Percentiles rank a stretch among this genome's conserved stretches.
These are phyloP conservation scores for Tetranychus truncatus DNA, from an alignment of 2,888 invertebrate genomes.

Conservation along the genomic window DNA sequence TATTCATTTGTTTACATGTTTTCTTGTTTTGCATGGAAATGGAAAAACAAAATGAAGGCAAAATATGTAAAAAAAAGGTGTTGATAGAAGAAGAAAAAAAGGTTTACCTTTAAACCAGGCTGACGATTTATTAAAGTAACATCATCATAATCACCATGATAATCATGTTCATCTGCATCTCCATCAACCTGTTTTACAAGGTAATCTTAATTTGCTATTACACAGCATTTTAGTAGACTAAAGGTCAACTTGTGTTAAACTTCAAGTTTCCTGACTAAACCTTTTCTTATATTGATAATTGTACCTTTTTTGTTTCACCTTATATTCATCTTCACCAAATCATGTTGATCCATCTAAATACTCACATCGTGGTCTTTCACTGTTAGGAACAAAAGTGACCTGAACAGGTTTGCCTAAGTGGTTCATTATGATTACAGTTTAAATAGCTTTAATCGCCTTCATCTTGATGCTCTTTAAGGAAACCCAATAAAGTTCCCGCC, in stretches of 20 bases:
- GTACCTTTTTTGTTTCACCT: neutral
- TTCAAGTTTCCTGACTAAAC: neutral
- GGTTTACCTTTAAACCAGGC: neutral
- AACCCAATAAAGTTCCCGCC: neutral
- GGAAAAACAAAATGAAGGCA: too few species aligned
- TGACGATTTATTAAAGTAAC: neutral
- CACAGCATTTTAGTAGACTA: neutral
- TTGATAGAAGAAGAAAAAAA: neutral
- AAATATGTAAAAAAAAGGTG: neutral
- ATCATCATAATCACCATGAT: neutral
- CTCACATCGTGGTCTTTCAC: neutral
- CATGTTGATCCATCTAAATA: neutral
- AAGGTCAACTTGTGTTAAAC: neutral
- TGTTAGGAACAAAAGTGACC: neutral
- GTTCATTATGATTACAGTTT: neutral
- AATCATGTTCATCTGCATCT: neutral
- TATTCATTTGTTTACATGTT: too few species aligned
- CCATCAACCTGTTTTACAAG: neutral
- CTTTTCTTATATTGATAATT: neutral
- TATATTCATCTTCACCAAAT: neutral
- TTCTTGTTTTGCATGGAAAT: too few species aligned
- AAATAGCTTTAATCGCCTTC: neutral
- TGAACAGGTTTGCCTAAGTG: neutral
- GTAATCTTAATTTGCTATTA: neutral
- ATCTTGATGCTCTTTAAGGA: neutral